Evolutionary conservation across 2,113 vertebrate genomes (phyloP).

Genomic region (Bettongia penicillata): DNA sequence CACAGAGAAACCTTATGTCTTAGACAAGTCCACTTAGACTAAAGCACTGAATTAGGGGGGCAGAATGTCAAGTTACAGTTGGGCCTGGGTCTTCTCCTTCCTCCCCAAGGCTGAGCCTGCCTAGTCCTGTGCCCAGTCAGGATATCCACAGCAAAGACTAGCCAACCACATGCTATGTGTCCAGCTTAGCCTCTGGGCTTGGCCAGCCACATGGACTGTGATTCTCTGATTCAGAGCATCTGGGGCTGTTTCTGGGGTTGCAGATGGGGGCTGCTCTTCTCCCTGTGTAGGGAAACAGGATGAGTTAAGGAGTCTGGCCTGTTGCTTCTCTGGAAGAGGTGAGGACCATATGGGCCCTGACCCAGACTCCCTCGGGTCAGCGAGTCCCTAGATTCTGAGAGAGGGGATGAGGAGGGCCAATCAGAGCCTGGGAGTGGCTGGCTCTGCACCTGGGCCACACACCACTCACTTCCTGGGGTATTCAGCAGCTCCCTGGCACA

Average conservation of each 20-base stretch:
- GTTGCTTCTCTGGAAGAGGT: neutral
- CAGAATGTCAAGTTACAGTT: neutral
- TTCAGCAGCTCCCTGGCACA: neutral
- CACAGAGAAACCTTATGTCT: neutral
- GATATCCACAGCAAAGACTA: neutral
- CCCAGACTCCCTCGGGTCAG: neutral
- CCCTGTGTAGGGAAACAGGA: too few species aligned
- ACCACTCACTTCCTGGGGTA: neutral
- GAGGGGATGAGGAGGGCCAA: too few species aligned
- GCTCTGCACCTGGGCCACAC: too few species aligned
- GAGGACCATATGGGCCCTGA: neutral
- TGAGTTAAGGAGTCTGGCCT: too few species aligned
- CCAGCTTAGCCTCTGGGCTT: too few species aligned
- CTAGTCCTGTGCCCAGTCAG: too few species aligned
- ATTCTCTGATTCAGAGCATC: neutral
- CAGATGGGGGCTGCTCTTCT: too few species aligned
- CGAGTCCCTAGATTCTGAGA: too few species aligned
- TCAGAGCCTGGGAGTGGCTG: neutral
- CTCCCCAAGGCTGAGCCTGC: neutral
- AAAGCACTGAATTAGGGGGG: too few species aligned
- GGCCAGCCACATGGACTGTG: too few species aligned
- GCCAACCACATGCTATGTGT: neutral
- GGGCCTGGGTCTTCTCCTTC: too few species aligned
- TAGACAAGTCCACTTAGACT: neutral
- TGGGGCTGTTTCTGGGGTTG: neutral